Evolutionary conservation across 2,888 invertebrate species (phyloP), one percentile per base, ranked within the genome.

Genomic region (Chloroclystis v-ata): DNA sequence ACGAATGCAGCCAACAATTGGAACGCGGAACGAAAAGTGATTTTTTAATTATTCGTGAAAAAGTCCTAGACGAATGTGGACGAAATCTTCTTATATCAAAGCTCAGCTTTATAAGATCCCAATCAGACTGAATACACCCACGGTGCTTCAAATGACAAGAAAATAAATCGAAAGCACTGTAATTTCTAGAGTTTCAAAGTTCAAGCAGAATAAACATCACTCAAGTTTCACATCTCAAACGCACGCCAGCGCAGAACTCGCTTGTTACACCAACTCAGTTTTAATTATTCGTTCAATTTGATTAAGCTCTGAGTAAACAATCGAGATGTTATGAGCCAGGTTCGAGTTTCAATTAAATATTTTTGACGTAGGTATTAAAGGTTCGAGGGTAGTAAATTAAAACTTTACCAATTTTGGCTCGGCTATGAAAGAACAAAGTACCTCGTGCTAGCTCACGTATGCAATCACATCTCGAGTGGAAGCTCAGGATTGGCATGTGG

Each of bases 281-380:
- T 49, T 54, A 53, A 52, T 58, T 55, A 48, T 47, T 47, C 51
- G 54, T 57, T 57, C 66, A 68, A 69, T 63, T 70, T 66, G 58
- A 67, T 71, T 62, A 67, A 65, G 59, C 43, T 45, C 32, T 50
- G 41, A 56, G 60, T 47, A 61, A 65, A 64, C 67, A 40, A 43
- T 47, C 30, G 46, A 37, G 40, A 32, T 69, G 5, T 5, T 63
- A 63, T 62, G 59, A 62, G 63, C 48, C 55, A 41, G 53, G 57
- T 49, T 55, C 57, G 60, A 56, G 53, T 68, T 72, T 70, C 65
- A 71, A 69, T 71, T 70, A 67, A 71, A 71, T 65, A 63, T 68
- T 66, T 67, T 49, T 62, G 5, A 20, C 46, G 48, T 56, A 44
- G 59, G 54, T 47, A 56, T 57, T 57, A 61, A 63, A 62, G 63